phyloP scores from a whole-genome alignment of 2,113 vertebrate genomes.

The Falcunculus frontatus region DNA sequence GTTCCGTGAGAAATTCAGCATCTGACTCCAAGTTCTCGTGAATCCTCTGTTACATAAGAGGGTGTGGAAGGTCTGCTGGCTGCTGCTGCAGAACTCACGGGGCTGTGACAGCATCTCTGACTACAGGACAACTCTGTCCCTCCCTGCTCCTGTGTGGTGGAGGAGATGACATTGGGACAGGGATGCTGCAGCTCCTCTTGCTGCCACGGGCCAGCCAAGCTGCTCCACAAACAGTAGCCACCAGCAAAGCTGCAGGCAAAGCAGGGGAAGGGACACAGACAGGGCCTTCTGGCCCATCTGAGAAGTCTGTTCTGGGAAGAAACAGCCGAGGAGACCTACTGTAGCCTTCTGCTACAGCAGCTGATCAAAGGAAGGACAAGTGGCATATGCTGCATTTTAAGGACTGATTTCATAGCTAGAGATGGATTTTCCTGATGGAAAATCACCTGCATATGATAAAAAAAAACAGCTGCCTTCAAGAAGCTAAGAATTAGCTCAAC shows the following conservation, averaged over 20 bases:
- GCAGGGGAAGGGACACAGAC: neutral
- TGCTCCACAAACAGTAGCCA: neutral
- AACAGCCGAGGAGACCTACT: neutral
- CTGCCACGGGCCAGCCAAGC: neutral
- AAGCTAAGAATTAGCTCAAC: neutral
- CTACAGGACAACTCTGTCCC: accelerated
- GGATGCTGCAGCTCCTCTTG: neutral
- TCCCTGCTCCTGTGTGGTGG: accelerated
- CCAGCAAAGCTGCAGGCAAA: neutral
- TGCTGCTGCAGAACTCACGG: neutral
- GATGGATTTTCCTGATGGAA: neutral
- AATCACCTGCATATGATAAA: neutral
- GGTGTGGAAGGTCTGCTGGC: neutral
- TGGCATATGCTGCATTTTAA: neutral
- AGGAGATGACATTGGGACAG: neutral
- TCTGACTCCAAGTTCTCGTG: neutral
- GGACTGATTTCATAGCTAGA: neutral
- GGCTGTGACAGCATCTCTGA: neutral
- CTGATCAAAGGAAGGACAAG: neutral
- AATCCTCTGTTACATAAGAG: neutral
- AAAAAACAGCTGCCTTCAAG: neutral
- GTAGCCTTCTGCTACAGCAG: neutral
- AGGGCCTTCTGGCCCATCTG: neutral
- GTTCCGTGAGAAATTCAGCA: neutral
- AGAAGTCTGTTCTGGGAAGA: neutral